A percentile compares a stretch with the other conserved stretches of the same genome.
phyloP scores from a whole-genome alignment of 92 coral and sea anemone species.

The Epizoanthus ramosus region DNA sequence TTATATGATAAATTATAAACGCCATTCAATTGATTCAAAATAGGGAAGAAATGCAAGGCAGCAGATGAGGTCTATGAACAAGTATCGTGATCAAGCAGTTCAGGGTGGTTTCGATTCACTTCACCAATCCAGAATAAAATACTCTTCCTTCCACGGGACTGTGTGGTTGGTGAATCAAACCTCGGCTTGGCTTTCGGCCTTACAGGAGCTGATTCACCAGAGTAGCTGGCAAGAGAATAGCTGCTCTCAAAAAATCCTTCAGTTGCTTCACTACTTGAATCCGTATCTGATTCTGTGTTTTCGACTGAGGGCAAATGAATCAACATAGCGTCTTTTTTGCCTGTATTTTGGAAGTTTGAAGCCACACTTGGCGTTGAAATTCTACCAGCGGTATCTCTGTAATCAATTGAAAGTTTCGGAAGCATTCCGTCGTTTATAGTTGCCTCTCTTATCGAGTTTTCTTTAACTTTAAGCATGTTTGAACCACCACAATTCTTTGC shows the following conservation, averaged over 20 bases:
- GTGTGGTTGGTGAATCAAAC: neutral
- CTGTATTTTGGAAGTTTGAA: neutral
- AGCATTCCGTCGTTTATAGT: neutral
- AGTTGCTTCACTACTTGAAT: neutral
- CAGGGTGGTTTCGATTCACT: constrained; percentile 10
- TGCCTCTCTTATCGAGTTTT: neutral
- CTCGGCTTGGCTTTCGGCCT: neutral
- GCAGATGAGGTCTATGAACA: too few species aligned
- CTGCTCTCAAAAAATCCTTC: constrained; percentile 4
- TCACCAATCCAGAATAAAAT: constrained; percentile 8
- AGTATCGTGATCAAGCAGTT: constrained; percentile 1
- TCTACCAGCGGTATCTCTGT: neutral
- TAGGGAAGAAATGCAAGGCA: too few species aligned
- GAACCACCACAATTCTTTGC: neutral
- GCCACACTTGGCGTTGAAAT: neutral
- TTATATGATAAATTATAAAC: too few species aligned
- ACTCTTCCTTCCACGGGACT: constrained; percentile 4
- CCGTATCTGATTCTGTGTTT: neutral
- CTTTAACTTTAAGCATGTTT: neutral
- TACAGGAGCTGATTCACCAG: neutral
- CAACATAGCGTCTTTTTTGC: neutral
- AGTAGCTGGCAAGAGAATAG: constrained; percentile 1
- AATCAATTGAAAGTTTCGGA: neutral
- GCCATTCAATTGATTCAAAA: too few species aligned
- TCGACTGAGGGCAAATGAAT: neutral